phyloP scores from a whole-genome alignment of 2,797 vertebrate genomes.

The Lateolabrax maculatus region DNA sequence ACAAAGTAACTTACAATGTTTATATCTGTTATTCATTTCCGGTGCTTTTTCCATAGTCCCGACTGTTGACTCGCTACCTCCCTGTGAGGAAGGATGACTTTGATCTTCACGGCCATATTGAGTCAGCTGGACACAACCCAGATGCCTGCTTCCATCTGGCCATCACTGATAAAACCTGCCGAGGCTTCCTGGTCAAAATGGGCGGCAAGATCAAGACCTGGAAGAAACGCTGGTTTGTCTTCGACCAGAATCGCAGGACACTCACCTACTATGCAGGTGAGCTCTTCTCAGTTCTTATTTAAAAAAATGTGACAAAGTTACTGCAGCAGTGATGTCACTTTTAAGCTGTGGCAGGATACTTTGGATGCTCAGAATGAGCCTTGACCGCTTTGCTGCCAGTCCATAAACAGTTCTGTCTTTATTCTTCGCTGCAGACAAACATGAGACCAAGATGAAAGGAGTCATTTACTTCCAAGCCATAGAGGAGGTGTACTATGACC shows the following conservation, averaged over 20 bases:
- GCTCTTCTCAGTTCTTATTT: slow-evolving; percentile 4
- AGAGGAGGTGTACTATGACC: slow-evolving; percentile 99
- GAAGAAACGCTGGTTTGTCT: slow-evolving; percentile 99
- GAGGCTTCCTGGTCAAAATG: slow-evolving; percentile 97
- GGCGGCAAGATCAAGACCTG: slow-evolving; percentile 98
- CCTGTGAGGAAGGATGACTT: slow-evolving; percentile 95
- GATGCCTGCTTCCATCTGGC: slow-evolving; percentile 94
- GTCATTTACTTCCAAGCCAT: slow-evolving; percentile 99
- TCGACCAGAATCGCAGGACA: slow-evolving; percentile 95
- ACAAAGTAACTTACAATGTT: not conserved
- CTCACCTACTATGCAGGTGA: slow-evolving; percentile 95
- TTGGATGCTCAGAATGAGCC: slow-evolving; percentile 19
- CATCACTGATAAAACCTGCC: slow-evolving; percentile 96
- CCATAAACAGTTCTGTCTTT: slow-evolving; percentile 48
- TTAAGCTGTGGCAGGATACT: slow-evolving; percentile 1
- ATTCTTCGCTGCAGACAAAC: slow-evolving; percentile 90
- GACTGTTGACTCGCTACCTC: slow-evolving; percentile 94
- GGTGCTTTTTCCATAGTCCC: slow-evolving; percentile 82
- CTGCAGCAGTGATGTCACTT: slow-evolving; percentile 13
- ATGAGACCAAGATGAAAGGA: slow-evolving; percentile 98
- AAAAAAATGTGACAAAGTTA: not conserved
- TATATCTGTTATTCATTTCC: not conserved
- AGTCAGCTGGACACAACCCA: slow-evolving; percentile 93
- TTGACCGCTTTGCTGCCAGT: slow-evolving; percentile 32
- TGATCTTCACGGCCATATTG: slow-evolving; percentile 92